phyloP scores from a whole-genome alignment of 2,113 vertebrate genomes.

The Laterallus jamaicensis region DNA sequence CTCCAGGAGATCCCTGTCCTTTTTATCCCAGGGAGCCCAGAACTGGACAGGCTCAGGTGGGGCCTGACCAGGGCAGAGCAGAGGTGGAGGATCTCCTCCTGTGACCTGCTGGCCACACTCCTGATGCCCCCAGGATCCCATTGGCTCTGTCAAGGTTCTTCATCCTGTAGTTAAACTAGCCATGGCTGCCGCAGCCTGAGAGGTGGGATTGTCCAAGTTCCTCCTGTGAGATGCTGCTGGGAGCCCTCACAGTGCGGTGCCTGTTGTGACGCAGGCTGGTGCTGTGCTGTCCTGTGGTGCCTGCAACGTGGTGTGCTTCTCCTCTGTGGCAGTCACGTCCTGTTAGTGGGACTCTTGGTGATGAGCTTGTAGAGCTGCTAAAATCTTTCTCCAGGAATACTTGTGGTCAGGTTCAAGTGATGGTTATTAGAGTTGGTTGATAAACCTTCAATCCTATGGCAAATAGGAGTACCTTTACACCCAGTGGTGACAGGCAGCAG shows the following conservation, averaged over 20 bases:
- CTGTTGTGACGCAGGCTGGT: rapidly evolving
- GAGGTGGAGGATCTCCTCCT: too few species aligned
- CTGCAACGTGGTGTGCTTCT: rapidly evolving
- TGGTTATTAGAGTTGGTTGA: background rate
- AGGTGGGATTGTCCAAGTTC: background rate
- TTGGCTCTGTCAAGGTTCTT: background rate
- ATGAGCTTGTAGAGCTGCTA: background rate
- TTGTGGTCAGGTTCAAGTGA: background rate
- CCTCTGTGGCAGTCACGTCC: rapidly evolving
- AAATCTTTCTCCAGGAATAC: background rate
- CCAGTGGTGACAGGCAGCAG: too few species aligned
- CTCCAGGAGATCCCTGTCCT: too few species aligned
- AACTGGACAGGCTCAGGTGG: too few species aligned
- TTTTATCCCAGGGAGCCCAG: too few species aligned
- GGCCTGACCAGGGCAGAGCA: too few species aligned
- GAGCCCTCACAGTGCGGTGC: rapidly evolving
- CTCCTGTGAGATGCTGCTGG: rapidly evolving
- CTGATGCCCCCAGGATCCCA: too few species aligned
- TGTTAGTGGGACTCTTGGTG: background rate
- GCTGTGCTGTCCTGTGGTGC: rapidly evolving
- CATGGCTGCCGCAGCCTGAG: background rate
- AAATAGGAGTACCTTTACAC: background rate
- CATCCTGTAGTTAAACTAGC: background rate
- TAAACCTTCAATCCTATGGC: background rate
- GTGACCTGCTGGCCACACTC: too few species aligned